Base-by-base conservation (phyloP, 1,140 invertebrate genomes). In the Musca vetustissima region DNA sequence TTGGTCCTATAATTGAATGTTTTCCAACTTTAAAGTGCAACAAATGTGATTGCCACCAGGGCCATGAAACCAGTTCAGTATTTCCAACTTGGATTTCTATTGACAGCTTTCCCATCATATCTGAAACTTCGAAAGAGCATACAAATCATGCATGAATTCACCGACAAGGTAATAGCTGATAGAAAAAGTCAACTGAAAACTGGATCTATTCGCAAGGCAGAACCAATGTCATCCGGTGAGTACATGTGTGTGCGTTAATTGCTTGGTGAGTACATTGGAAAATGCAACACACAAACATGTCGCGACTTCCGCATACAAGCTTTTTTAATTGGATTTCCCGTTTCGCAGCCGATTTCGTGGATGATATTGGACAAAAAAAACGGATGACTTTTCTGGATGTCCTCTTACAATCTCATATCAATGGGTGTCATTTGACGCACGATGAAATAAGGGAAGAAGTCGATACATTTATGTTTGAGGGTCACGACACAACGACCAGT, bases 391-490 rank as follows among this genome's bases (percentile, higher is more conserved):
- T 95, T 81, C 83, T 95, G 72, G 93, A 95, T 84, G 81, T 94
- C 36, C 76, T 95, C 6, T 82, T 95, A 2, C 83, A 90, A 72
- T 85, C 87, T 32, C 85, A 86, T 32, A 79, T 87, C 11, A 72
- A 83, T 32, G 89, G 86, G 0, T 77, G 84, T 25, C 82, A 82
- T 14, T 82, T 93, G 49, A 86, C 84, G 15, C 85, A 91, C 70
- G 80, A 85, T 14, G 89, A 91, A 72, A 89, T 95, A 15, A 81
- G 87, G 61, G 89, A 92, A 81, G 89, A 92, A 85, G 90, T 92
- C 1, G 88, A 91, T 70, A 92, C 91, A 0, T 92, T 93, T 73
- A 90, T 92, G 88, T 92, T 93, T 81, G 91, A 90, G 85, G 92
- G 93, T 3, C 85, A 87, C 48, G 92, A 93, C 72, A 92, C 91